Conservation (phyloP, 2,888 invertebrate genomes). For the Tinea semifulvella region DNA sequence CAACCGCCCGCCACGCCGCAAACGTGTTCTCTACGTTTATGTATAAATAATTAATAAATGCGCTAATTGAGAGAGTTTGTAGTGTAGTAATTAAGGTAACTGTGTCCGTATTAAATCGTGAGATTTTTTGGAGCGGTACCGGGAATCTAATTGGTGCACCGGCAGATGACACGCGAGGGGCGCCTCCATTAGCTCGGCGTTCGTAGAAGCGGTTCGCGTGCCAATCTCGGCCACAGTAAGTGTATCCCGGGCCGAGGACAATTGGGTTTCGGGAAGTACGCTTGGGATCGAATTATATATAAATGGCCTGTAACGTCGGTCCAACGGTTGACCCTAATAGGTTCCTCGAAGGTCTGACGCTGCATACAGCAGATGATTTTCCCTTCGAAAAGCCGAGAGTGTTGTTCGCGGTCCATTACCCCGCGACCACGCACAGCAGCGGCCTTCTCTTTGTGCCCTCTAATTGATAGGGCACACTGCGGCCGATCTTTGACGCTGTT, state of each 20-base stretch:
- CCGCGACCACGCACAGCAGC: constrained; percentile 19
- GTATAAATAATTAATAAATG: constrained; percentile 12
- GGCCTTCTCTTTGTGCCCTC: constrained; percentile 25
- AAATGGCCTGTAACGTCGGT: too few relatives aligned
- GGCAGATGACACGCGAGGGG: constrained; percentile 8
- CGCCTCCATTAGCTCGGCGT: constrained; percentile 8
- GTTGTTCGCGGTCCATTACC: constrained; percentile 14
- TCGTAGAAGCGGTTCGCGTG: constrained; percentile 13
- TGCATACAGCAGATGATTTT: background rate
- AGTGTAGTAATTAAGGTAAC: constrained; percentile 6
- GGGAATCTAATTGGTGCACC: constrained; percentile 6
- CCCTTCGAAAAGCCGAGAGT: background rate
- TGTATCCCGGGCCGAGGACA: constrained; percentile 3
- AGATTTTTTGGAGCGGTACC: constrained; percentile 8
- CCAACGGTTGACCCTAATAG: too few relatives aligned
- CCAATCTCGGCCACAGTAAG: constrained; percentile 5
- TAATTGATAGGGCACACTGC: constrained; percentile 43
- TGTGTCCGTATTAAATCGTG: constrained; percentile 10
- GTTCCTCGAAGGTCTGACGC: background rate
- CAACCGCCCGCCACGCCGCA: constrained; percentile 14
- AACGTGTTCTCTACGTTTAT: constrained; percentile 12
- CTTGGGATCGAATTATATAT: background rate
- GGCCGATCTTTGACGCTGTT: constrained; percentile 37
- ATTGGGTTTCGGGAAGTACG: constrained; percentile 7
- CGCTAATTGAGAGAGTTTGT: constrained; percentile 11